A percentile compares a stretch with the other conserved stretches of the same genome.
phyloP scores from a whole-genome alignment of 2,888 invertebrate genomes.

The Clivina fossor region DNA sequence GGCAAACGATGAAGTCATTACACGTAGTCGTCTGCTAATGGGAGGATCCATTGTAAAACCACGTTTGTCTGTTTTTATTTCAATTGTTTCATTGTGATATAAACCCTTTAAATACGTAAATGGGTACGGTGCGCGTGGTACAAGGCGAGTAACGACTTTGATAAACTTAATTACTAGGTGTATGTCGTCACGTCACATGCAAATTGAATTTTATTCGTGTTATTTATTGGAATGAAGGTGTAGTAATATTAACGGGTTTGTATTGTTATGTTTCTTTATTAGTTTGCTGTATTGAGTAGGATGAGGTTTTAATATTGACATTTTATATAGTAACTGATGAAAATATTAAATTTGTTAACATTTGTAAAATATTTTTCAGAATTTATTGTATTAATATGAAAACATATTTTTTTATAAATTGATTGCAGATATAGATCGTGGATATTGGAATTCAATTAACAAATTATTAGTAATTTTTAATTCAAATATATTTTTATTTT shows the following conservation, averaged over 20 bases:
- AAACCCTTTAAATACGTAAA: too few species aligned
- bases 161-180: slow-evolving; percentile 16
- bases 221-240: too few species aligned
- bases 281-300: slow-evolving; percentile 10
- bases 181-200: slow-evolving; percentile 2
- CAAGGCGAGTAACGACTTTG: slow-evolving; percentile 6
- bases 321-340: not conserved
- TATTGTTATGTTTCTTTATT: slow-evolving; percentile 7
- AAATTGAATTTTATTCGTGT: slow-evolving; percentile 31
- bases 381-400: slow-evolving; percentile 1
- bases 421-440: too few species aligned
- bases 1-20: slow-evolving; percentile 25
- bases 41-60: slow-evolving; percentile 25
- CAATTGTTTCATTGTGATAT: slow-evolving; percentile 32
- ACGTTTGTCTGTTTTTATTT: slow-evolving; percentile 21
- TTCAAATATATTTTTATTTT: too few species aligned
- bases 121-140: too few species aligned
- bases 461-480: too few species aligned
- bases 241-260: too few species aligned
- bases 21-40: slow-evolving; percentile 18
- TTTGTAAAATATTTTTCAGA: too few species aligned
- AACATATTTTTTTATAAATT: not conserved
- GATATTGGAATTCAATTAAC: too few species aligned
- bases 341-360: too few species aligned
- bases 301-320: not conserved